phyloP scores from a whole-genome alignment of 2,888 invertebrate genomes.

The Heliconius ismenius region DNA sequence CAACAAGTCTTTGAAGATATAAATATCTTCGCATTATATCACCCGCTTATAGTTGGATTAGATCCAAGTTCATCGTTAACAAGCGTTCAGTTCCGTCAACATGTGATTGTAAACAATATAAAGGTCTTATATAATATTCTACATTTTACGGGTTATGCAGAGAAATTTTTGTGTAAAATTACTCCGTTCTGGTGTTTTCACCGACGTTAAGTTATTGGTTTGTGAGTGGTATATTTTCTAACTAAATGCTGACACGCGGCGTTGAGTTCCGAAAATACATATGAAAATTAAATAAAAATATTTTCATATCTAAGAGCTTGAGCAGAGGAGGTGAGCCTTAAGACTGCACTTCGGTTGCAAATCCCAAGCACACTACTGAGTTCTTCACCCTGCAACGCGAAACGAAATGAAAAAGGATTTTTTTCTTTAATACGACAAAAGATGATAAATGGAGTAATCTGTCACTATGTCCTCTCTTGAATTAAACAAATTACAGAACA shows the following conservation, averaged over 20 bases:
- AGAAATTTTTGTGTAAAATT: neutral
- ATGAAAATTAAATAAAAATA: neutral
- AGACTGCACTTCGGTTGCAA: too few relatives aligned
- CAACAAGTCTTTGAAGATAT: slow-evolving; percentile 23
- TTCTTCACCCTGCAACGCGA: too few relatives aligned
- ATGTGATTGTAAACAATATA: neutral
- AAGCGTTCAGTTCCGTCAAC: slow-evolving; percentile 37
- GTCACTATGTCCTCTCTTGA: neutral
- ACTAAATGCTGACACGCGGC: neutral
- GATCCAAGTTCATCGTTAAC: slow-evolving; percentile 28
- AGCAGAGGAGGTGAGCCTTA: too few relatives aligned
- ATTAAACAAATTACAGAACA: neutral
- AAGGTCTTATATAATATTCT: neutral
- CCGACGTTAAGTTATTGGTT: too few relatives aligned
- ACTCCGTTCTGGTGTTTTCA: neutral
- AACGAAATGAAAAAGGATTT: too few relatives aligned
- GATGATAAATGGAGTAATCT: neutral
- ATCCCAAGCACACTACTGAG: too few relatives aligned
- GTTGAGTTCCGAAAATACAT: neutral
- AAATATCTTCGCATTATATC: slow-evolving; percentile 11
- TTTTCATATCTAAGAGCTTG: neutral
- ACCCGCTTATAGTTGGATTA: slow-evolving; percentile 26
- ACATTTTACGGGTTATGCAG: too few relatives aligned
- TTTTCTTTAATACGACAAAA: too few relatives aligned
- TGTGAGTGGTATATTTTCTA: neutral